Percentiles rank a stretch among this genome's conserved stretches.
Evolutionary conservation across 2,888 invertebrate species (phyloP).

Genomic region (Hyposoter didymator): DNA sequence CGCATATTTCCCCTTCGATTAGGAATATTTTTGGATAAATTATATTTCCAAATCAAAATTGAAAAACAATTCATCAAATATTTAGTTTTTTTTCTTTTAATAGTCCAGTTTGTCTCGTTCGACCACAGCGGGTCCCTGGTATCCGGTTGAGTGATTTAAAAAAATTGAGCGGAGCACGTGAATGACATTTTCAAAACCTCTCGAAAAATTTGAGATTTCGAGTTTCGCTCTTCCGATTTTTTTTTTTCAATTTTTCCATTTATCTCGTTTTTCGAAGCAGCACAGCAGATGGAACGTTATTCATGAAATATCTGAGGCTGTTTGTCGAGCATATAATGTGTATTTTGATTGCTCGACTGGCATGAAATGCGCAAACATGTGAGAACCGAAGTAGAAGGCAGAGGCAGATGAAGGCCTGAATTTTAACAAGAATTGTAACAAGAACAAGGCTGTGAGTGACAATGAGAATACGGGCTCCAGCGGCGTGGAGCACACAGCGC

Average conservation of each 20-base stretch:
- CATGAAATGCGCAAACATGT: slow-evolving; percentile 58
- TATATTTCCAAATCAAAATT: neutral
- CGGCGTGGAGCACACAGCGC: slow-evolving; percentile 37
- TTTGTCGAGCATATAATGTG: slow-evolving; percentile 3
- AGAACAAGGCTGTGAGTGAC: slow-evolving; percentile 51
- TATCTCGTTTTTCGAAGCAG: neutral
- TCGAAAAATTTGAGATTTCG: neutral
- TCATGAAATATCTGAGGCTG: neutral
- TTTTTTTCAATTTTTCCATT: neutral
- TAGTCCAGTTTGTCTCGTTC: neutral
- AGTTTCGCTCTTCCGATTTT: neutral
- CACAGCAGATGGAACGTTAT: neutral
- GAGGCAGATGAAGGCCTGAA: slow-evolving; percentile 21
- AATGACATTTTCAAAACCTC: neutral
- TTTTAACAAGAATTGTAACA: slow-evolving; percentile 29
- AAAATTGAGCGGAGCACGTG: neutral
- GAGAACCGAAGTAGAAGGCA: slow-evolving; percentile 55
- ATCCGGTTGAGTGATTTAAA: neutral
- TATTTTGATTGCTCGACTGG: slow-evolving; percentile 40
- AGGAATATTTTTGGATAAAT: neutral
- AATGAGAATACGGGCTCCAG: slow-evolving; percentile 29
- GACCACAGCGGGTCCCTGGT: neutral
- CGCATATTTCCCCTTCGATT: neutral
- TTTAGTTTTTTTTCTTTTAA: neutral
- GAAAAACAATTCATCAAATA: neutral